Conservation (phyloP, 2,797 vertebrate genomes). For the Acanthurus lineatus region DNA sequence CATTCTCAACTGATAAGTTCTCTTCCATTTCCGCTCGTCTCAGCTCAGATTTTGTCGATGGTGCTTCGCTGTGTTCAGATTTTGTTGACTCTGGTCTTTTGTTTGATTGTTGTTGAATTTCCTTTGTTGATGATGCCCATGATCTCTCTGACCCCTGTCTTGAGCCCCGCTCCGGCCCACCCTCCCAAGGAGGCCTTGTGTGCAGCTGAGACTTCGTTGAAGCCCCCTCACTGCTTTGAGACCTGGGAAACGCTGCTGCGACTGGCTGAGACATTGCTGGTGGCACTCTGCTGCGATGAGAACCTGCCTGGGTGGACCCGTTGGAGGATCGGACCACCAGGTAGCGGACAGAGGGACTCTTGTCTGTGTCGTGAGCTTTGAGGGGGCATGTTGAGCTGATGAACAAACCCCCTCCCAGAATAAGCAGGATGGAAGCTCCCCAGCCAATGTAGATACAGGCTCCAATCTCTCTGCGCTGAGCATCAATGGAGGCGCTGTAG, state of each 20-base stretch:
- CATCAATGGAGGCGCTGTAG: constrained; percentile 84
- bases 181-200: constrained; percentile 41
- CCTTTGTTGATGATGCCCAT: constrained; percentile 74
- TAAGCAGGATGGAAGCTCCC: constrained; percentile 88
- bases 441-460: constrained; percentile 93
- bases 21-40: constrained; percentile 61
- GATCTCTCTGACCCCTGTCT: constrained; percentile 65
- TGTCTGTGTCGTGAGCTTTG: constrained; percentile 58
- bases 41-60: constrained; percentile 79
- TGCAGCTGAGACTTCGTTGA: constrained; percentile 39
- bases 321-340: constrained; percentile 76
- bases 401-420: constrained; percentile 91
- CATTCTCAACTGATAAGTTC: constrained; percentile 25
- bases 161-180: neutral
- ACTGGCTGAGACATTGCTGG: constrained; percentile 47
- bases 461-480: constrained; percentile 92
- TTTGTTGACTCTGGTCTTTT: constrained; percentile 62
- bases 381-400: constrained; percentile 79
- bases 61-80: constrained; percentile 67
- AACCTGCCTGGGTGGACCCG: constrained; percentile 57
- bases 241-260: constrained; percentile 6
- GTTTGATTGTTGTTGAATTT: too few species aligned
- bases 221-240: constrained; percentile 52
- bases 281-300: constrained; percentile 35
- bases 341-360: constrained; percentile 79